Evolutionary conservation across 2,888 invertebrate genomes (phyloP).

Genomic region (Halictus ligatus): DNA sequence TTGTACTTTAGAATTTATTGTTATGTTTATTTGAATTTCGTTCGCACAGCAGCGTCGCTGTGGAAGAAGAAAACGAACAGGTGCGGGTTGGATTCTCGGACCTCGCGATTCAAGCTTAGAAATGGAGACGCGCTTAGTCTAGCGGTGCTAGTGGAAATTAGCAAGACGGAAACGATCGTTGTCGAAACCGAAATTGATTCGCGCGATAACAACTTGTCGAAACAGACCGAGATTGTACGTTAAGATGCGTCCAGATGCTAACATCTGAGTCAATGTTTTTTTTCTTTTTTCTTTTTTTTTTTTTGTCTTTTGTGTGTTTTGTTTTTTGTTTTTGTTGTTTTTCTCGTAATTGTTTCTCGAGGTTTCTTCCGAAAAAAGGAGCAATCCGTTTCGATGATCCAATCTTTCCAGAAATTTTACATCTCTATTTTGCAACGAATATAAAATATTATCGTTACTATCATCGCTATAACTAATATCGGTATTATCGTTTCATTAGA

Average conservation of each 20-base stretch:
- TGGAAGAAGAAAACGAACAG: constrained; percentile 1
- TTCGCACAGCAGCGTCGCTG: not conserved
- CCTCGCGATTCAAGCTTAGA: not conserved
- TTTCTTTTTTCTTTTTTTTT: not conserved
- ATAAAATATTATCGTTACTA: constrained; percentile 45
- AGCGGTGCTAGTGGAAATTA: constrained; percentile 29
- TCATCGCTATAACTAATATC: constrained; percentile 55
- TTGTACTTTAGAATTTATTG: constrained; percentile 25
- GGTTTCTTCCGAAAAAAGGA: not conserved
- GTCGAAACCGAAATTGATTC: constrained; percentile 29
- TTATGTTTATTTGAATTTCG: constrained; percentile 5
- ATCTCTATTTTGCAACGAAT: constrained; percentile 49
- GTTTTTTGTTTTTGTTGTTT: not conserved
- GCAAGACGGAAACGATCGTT: constrained; percentile 14
- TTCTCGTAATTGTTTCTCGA: not conserved
- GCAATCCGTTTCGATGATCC: constrained; percentile 8
- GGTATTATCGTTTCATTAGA: constrained; percentile 58
- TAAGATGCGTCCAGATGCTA: constrained; percentile 16
- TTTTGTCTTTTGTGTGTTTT: not conserved
- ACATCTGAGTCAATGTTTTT: constrained; percentile 4
- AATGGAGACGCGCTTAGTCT: not conserved
- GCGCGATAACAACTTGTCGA: constrained; percentile 9
- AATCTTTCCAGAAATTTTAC: constrained; percentile 62
- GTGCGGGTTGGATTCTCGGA: not conserved
- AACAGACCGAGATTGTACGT: constrained; percentile 26